These are phyloP conservation scores for Oreonectes daqikongensis DNA, from an alignment of 2,797 vertebrate genomes.

Conservation along the genomic window DNA sequence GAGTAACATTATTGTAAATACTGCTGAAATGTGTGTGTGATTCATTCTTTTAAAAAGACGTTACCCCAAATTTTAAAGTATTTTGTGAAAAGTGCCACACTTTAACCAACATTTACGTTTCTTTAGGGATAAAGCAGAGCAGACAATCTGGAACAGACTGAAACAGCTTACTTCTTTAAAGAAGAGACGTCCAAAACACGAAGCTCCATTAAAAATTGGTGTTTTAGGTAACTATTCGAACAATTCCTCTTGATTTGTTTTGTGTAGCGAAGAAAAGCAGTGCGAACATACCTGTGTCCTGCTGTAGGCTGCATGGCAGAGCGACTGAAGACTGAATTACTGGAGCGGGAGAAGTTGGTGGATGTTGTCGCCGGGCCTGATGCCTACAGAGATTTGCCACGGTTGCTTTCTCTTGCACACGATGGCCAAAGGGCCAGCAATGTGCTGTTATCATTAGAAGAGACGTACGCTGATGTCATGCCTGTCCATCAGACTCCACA, in stretches of 20 bases:
- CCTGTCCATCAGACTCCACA: conserved; percentile 83
- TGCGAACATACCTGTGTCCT: background rate
- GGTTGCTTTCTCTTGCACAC: conserved; percentile 81
- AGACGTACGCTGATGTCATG: conserved; percentile 95
- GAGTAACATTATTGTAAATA: no score
- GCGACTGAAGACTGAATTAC: conserved; percentile 87
- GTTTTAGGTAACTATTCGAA: conserved; percentile 80
- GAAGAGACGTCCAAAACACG: conserved; percentile 70
- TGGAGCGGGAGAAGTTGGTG: conserved; percentile 89
- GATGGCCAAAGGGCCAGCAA: conserved; percentile 90
- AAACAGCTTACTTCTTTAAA: conserved; percentile 83
- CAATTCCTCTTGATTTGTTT: background rate
- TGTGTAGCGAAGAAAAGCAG: no score
- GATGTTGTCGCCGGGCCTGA: conserved; percentile 93
- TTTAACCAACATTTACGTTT: background rate
- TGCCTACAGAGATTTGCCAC: conserved; percentile 91
- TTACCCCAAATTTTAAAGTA: no score
- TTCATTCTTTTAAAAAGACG: no score
- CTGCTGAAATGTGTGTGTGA: no score
- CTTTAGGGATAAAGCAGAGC: conserved; percentile 92
- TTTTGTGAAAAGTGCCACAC: background rate
- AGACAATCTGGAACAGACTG: conserved; percentile 92
- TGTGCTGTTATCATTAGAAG: conserved; percentile 91
- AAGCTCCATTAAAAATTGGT: conserved; percentile 82
- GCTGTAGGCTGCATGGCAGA: conserved; percentile 94